Base-by-base conservation (phyloP, 2,113 vertebrate genomes). In the Vanacampus margaritifer region DNA sequence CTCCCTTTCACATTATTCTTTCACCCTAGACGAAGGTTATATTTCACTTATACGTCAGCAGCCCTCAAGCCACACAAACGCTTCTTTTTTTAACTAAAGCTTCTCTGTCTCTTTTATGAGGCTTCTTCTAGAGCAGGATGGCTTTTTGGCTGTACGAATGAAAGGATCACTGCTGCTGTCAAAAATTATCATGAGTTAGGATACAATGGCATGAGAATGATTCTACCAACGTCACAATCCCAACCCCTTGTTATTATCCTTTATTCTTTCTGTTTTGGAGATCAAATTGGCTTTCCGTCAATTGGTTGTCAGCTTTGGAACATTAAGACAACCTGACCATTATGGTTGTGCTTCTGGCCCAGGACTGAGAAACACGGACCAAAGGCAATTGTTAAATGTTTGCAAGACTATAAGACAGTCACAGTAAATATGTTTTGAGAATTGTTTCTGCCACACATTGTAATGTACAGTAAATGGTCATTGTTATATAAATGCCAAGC, bases 201-300 rank as follows among this genome's bases (percentile, higher is more conserved):
- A 86, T 90, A 92, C 90, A 91, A 91, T 91, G 88, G 89, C 86
- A 81, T 88, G 89, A 87, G 84, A 88, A 83, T 48, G 87, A 89
- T 86, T 89, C 84, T 82, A 63, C 67, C 72, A 74, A 78, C 84
- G 84, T 69, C 65, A 66, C 74, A 71, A 89, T 88, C 79, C 79
- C 77, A 26, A 87, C 77, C 86, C 84, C 67, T 68, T 12, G 67
- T 81, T 82, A 74, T 87, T 86, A 89, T 87, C 81, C 82, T 71
- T 82, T 57, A 69, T 79, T 84, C 82, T 82, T 86, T 89, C 87
- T 86, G 87, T 88, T 90, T 81, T 75, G 88, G 72, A 84, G 78
- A 91, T 92, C 90, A 89, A 43, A 32, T 74, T 68, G 76, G 79
- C 78, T 45, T 89, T 81, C 3, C 66, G 68, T 64, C 83, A 83